phyloP scores from a whole-genome alignment of 2,113 vertebrate genomes.

The Dolichotis patagonum region DNA sequence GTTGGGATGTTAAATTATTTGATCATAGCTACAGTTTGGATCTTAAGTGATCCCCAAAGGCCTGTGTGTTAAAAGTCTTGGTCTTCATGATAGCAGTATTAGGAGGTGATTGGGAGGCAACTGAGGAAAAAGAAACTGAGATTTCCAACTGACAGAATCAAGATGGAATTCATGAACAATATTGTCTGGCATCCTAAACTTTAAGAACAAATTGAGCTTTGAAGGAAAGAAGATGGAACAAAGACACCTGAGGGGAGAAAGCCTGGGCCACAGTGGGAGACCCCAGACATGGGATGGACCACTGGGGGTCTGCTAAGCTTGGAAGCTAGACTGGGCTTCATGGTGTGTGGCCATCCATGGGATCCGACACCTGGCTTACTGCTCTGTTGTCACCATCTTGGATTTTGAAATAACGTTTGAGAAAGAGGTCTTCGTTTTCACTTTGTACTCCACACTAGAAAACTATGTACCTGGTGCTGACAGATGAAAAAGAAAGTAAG shows the following conservation, averaged over 20 bases:
- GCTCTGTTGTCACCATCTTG: neutral
- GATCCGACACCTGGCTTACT: neutral
- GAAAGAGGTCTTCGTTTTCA: neutral
- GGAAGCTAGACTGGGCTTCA: too few species aligned
- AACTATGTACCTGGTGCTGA: neutral
- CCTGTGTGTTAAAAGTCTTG: neutral
- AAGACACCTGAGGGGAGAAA: too few species aligned
- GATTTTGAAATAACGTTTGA: neutral
- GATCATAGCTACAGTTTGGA: neutral
- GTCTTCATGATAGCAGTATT: neutral
- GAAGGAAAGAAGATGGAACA: neutral
- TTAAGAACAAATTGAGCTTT: neutral
- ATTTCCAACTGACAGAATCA: neutral
- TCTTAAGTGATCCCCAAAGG: neutral
- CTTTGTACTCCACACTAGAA: neutral
- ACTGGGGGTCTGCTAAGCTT: neutral
- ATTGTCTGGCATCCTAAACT: neutral
- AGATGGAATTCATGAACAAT: neutral
- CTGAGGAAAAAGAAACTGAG: neutral
- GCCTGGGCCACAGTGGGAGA: too few species aligned
- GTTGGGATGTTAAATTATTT: neutral
- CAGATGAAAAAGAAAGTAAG: neutral
- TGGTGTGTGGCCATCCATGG: rapidly evolving
- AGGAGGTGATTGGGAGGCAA: neutral
- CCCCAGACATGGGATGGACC: rapidly evolving